Evolutionary conservation across 30 jellyfish, hydroid and myxozoan species (phyloP).

Genomic region (Cassiopea xamachana): DNA sequence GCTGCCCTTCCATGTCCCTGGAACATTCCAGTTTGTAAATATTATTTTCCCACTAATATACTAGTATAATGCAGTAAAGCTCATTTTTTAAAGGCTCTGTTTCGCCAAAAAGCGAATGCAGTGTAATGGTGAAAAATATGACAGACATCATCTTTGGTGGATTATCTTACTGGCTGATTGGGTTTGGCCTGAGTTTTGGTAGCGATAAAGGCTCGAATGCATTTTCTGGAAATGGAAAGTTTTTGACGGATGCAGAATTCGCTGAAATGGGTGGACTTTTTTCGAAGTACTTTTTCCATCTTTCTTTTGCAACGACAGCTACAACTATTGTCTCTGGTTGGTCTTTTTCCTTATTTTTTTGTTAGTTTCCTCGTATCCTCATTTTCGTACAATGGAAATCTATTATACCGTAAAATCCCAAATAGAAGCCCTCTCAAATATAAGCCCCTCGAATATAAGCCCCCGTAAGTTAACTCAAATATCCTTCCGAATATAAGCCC

Average conservation of each 20-base stretch:
- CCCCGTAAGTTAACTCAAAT: no score
- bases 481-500: no score
- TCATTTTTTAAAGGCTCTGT: conserved; percentile 58
- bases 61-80: no score
- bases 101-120: conserved; percentile 80
- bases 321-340: conserved; percentile 90
- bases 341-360: neutral
- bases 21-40: no score
- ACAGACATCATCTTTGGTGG: conserved; percentile 92
- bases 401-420: no score
- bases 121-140: conserved; percentile 88
- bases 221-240: conserved; percentile 71
- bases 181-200: conserved; percentile 87
- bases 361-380: neutral
- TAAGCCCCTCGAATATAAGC: no score
- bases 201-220: conserved; percentile 56
- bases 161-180: conserved; percentile 84
- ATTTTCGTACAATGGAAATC: neutral
- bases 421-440: no score
- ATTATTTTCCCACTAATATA: no score
- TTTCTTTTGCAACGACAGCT: conserved; percentile 94
- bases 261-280: conserved; percentile 74
- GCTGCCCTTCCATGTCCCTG: no score
- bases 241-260: conserved; percentile 73
- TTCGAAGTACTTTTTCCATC: conserved; percentile 84